Evolutionary conservation across 1,140 invertebrate species (phyloP), one percentile per base, ranked within the genome.

Genomic region (Scylla paramamosain): DNA sequence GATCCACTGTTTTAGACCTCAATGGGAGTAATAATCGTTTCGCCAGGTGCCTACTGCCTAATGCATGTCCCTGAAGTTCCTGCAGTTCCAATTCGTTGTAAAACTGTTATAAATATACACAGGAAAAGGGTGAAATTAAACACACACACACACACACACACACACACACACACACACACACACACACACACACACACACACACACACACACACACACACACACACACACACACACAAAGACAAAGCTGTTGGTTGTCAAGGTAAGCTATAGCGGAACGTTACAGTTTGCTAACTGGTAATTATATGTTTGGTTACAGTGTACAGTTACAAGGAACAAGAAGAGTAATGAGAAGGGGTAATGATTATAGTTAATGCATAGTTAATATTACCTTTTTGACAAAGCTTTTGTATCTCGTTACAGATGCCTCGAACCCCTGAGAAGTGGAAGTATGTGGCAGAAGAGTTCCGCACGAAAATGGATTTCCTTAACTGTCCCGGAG

Each of bases 401-500:
- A 16, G 25, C 48, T 25, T 92, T 67, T 91, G 10, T 77, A 92
- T 48, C 20, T 82, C 6, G 14, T 32, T 92, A 92, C 48, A 92
- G 59, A 92, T 0, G 91, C 52, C 91, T 77, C 25, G 52, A 92
- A 92, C 91, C 59, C 91, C 91, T 31, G 91, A 92, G 52, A 52
- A 92, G 91, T 82, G 91, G 0, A 92, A 77, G 91, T 28, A 39
- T 92, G 91, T 92, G 91, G 91, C 91, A 12, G 31, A 92, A 31
- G 91, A 77, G 67, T 92, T 92, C 77, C 14, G 31, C 48, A 92
- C 20, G 31, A 77, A 52, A 92, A 67, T 46, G 91, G 77, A 92
- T 39, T 92, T 92, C 59, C 52, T 52, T 48, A 91, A 59, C 39
- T 52, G 90, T 67, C 46, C 4, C 90, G 16, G 45, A 92, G 52